Evolutionary conservation across 2,797 vertebrate species (phyloP), one percentile per base, ranked within the genome.

Genomic region (Danio choprae): DNA sequence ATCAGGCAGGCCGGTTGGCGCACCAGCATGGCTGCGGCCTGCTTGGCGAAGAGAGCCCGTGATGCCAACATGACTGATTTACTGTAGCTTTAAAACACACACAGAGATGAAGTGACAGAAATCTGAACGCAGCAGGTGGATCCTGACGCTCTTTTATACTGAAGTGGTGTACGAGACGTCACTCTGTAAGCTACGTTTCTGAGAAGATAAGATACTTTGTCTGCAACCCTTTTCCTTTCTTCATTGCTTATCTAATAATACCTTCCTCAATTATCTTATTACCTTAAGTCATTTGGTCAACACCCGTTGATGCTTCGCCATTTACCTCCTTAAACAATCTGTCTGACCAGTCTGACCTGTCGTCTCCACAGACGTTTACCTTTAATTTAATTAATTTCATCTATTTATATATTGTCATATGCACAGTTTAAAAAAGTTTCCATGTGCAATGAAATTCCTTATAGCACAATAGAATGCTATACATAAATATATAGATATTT

Each of bases 1-100:
- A 89, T 86, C 48, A 91, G 91, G 85, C 90, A 92, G 80, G 86
- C 89, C 0, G 93, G 89, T 86, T 93, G 91, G 20, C 89, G 91
- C 60, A 81, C 80, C 6, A 93, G 84, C 68, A 84, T 78, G 10
- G 85, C 72, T 83, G 91, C 81, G 2, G 89, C 88, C 69, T 91
- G 87, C 81, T 92, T 93, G 22, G 88, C 89, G 44, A 94, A 89
- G 80, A 92, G 63, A 59, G 87, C 86, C 82, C 90, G 90, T 81
- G 89, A 89, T 67, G 91, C 91, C 86, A 91, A 75, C 91, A 94
- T 94, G 87, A 70, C 29, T 29, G 29, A 29, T 29, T 29, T 29
- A 29, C 29, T 29, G 1, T 29, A 29, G 29, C 29, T 29, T 29
- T 29, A 29, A 29, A 29, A 29, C 29, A 29, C 29, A 72, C 59